Percentiles rank a stretch among this genome's conserved stretches.
phyloP scores from a whole-genome alignment of 2,113 vertebrate genomes.

The Setophaga kirtlandii region DNA sequence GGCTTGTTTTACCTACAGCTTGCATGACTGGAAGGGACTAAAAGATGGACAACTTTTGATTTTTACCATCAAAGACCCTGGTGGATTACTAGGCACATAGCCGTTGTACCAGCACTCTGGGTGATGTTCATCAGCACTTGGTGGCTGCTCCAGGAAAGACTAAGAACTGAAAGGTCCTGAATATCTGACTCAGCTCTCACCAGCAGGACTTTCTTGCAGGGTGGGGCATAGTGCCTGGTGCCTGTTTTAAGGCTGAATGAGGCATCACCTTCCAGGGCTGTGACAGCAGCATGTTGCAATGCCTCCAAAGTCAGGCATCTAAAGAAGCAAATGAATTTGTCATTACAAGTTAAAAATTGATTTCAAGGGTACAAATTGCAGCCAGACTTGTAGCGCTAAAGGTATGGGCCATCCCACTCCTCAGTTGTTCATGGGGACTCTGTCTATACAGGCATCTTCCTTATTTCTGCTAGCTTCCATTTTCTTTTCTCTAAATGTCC shows the following conservation, averaged over 20 bases:
- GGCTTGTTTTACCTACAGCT: background rate
- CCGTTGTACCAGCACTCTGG: accelerated
- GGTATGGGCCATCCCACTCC: background rate
- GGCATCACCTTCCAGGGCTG: background rate
- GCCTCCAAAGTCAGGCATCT: background rate
- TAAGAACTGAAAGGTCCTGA: background rate
- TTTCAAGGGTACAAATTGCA: background rate
- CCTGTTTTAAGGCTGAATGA: background rate
- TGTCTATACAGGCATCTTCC: background rate
- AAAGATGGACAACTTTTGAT: background rate
- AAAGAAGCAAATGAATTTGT: background rate
- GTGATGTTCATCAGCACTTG: background rate
- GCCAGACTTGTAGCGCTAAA: background rate
- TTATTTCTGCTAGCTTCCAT: background rate
- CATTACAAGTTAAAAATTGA: background rate
- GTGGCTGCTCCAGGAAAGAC: background rate
- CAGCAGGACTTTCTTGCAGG: background rate
- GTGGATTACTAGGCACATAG: background rate
- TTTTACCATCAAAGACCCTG: background rate
- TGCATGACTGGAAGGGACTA: background rate
- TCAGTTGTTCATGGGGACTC: background rate
- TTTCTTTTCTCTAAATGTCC: background rate
- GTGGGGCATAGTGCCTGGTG: background rate
- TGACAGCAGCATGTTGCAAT: background rate
- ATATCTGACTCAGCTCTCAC: background rate